A percentile compares a stretch with the other conserved stretches of the same genome.
Evolutionary conservation across 2,113 vertebrate genomes (phyloP).

Genomic region (Mobula birostris): DNA sequence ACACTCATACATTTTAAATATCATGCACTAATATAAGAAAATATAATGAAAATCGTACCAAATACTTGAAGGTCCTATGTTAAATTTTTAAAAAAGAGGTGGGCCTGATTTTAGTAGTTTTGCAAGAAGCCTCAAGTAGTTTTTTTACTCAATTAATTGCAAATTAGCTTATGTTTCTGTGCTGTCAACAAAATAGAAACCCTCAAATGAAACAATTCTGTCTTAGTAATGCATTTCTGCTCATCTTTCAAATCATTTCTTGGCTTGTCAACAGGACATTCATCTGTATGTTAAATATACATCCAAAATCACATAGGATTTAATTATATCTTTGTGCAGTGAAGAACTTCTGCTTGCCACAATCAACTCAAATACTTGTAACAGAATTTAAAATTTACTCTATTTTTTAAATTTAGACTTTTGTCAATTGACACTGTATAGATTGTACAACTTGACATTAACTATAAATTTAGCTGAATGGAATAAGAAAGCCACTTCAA

Average conservation of each 20-base stretch:
- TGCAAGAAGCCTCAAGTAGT: neutral
- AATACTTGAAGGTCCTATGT: slow-evolving; percentile 2
- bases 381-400: neutral
- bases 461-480: neutral
- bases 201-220: neutral
- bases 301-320: neutral
- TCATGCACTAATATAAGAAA: slow-evolving; percentile 9
- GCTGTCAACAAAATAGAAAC: neutral
- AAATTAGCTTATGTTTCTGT: neutral
- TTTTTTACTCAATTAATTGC: neutral
- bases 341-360: neutral
- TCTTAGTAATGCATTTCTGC: neutral
- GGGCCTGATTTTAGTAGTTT: neutral
- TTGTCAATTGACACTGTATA: neutral
- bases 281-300: neutral
- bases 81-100: neutral
- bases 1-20: slow-evolving; percentile 37
- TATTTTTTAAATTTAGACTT: neutral
- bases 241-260: neutral
- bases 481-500: neutral
- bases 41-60: slow-evolving; percentile 13
- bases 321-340: neutral
- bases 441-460: neutral
- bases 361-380: neutral
- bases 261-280: neutral